Conservation (phyloP, 2,888 invertebrate species). For the Gasteruption jaculator region DNA sequence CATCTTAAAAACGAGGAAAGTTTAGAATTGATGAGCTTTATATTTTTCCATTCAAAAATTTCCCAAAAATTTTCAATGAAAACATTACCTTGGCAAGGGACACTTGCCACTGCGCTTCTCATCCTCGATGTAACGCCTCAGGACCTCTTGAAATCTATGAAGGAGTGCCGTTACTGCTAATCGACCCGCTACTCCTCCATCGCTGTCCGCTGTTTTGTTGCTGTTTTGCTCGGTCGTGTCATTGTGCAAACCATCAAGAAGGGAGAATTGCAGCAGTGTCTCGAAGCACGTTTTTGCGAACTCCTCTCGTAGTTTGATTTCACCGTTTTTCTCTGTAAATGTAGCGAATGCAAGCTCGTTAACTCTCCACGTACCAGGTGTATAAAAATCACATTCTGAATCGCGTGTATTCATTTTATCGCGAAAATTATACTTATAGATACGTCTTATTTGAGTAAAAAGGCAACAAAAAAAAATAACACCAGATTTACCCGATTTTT, state of each 20-base stretch:
- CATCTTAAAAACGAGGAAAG: conserved; percentile 11
- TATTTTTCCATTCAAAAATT: conserved; percentile 1
- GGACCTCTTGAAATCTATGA: conserved; percentile 88
- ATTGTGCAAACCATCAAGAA: conserved; percentile 65
- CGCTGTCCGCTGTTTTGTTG: conserved; percentile 47
- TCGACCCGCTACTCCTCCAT: conserved; percentile 65
- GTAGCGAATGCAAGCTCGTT: too few species aligned
- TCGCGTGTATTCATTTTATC: too few species aligned
- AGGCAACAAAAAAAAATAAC: too few species aligned
- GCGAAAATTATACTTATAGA: too few species aligned
- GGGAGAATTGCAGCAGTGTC: conserved; percentile 89
- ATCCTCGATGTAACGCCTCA: conserved; percentile 81
- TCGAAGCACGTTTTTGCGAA: conserved; percentile 97
- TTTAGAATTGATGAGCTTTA: conserved; percentile 15
- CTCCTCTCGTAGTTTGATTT: conserved; percentile 77
- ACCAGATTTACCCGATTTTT: too few species aligned
- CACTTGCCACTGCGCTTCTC: conserved; percentile 80
- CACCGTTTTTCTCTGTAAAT: conserved; percentile 40
- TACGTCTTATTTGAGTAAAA: too few species aligned
- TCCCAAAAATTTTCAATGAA: conserved; percentile 12
- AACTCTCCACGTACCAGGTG: too few species aligned
- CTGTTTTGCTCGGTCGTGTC: conserved; percentile 35
- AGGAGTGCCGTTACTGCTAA: conserved; percentile 88
- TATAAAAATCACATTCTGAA: too few species aligned
- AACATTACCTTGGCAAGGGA: conserved; percentile 70